These are phyloP conservation scores for Sapajus apella DNA, from an alignment of 2,113 vertebrate species.

Conservation along the genomic window DNA sequence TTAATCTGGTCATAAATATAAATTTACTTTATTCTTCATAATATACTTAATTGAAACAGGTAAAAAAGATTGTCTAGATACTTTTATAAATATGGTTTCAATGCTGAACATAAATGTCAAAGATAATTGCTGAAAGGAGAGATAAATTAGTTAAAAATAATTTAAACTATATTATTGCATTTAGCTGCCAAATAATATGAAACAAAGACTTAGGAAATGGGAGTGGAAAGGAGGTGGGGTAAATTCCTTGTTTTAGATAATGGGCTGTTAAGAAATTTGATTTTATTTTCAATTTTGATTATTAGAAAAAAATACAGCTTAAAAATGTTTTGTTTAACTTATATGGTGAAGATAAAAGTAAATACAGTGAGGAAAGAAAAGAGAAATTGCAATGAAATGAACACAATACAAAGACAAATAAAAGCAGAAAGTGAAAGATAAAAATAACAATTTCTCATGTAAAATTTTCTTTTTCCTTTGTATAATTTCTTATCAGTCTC, in stretches of 20 bases:
- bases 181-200: neutral
- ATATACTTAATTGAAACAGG: neutral
- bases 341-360: neutral
- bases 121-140: neutral
- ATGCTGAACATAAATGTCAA: neutral
- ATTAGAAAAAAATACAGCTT: neutral
- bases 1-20: neutral
- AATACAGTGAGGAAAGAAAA: neutral
- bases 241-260: slow-evolving; percentile 2
- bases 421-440: neutral
- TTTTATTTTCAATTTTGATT: slow-evolving; percentile 21
- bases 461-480: neutral
- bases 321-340: neutral
- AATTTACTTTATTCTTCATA: neutral
- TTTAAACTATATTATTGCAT: neutral
- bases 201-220: neutral
- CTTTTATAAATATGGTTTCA: neutral
- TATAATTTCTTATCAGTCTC: neutral
- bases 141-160: neutral
- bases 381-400: neutral
- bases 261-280: neutral
- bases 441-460: neutral
- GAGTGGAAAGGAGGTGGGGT: neutral
- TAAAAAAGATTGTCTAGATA: neutral
- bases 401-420: neutral